Conservation (phyloP, 2,888 invertebrate species). For the Abrostola triplasia region DNA sequence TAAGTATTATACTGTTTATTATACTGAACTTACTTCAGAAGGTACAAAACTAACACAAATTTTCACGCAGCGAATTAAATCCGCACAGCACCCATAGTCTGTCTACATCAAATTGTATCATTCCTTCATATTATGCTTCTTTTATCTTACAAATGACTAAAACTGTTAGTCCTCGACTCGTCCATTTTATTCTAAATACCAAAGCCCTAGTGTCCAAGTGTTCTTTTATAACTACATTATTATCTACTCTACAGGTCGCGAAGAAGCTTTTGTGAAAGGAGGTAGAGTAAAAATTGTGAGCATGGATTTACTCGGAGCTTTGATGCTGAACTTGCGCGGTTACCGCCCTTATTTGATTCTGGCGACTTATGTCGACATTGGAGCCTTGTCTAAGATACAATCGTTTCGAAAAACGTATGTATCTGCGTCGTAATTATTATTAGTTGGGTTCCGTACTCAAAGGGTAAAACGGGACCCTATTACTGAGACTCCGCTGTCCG, state of each 20-base stretch:
- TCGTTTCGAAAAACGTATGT: conserved; percentile 70
- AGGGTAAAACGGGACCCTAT: too few species aligned
- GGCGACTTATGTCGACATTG: conserved; percentile 66
- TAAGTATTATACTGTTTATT: conserved; percentile 66
- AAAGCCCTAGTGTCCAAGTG: background rate
- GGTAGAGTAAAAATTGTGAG: conserved; percentile 76
- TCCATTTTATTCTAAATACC: too few species aligned
- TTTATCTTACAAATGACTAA: too few species aligned
- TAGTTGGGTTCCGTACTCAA: too few species aligned
- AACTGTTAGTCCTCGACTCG: too few species aligned
- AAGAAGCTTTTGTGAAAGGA: conserved; percentile 74
- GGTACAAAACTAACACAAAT: background rate
- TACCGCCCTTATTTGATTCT: conserved; percentile 81
- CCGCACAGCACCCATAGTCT: background rate
- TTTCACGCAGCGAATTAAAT: too few species aligned
- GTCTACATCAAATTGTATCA: background rate
- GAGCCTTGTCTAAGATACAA: conserved; percentile 62
- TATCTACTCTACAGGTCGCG: conserved; percentile 69
- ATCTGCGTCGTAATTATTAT: background rate
- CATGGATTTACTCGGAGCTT: conserved; percentile 77
- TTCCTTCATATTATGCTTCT: too few species aligned
- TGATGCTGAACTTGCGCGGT: conserved; percentile 80
- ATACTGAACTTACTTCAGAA: background rate
- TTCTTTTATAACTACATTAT: conserved; percentile 16
- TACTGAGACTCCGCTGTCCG: too few species aligned